These are phyloP conservation scores for Zosterops hypoxanthus DNA, from an alignment of 2,113 vertebrate genomes.

Conservation along the genomic window DNA sequence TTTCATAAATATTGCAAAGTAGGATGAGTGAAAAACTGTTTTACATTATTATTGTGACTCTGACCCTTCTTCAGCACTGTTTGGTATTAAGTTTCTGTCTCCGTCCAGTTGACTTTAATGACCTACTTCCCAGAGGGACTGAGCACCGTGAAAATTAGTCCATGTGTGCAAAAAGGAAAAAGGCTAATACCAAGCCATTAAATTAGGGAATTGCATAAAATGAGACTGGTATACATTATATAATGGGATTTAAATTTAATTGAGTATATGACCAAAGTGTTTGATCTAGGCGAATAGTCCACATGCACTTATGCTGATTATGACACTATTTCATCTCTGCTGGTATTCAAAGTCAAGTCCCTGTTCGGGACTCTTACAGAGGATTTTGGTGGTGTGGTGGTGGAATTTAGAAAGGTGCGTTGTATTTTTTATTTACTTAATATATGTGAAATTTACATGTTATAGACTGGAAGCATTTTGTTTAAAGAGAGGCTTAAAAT, in stretches of 20 bases:
- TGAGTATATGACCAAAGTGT: conserved; percentile 60
- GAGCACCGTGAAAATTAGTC: conserved; percentile 55
- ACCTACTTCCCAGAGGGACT: conserved; percentile 56
- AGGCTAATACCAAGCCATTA: conserved; percentile 61
- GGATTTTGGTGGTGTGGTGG: background rate
- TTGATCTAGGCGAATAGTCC: conserved; percentile 60
- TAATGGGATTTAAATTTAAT: conserved; percentile 74
- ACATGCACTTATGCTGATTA: conserved; percentile 60
- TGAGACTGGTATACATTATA: conserved; percentile 59
- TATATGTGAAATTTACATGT: background rate
- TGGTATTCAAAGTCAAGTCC: conserved; percentile 21
- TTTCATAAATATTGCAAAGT: background rate
- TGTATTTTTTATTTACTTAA: background rate
- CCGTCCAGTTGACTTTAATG: conserved; percentile 58
- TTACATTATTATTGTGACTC: background rate
- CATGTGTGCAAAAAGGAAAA: conserved; percentile 53
- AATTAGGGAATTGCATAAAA: conserved; percentile 68
- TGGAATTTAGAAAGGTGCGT: background rate
- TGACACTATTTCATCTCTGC: conserved; percentile 45
- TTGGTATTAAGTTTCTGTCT: conserved; percentile 48
- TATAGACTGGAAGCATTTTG: background rate
- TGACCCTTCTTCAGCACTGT: background rate
- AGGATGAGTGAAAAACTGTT: background rate
- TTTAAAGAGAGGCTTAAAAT: background rate
- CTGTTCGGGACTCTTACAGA: background rate